These are phyloP conservation scores for Netelia fuscicornis DNA, from an alignment of 2,888 invertebrate genomes.

Conservation along the genomic window DNA sequence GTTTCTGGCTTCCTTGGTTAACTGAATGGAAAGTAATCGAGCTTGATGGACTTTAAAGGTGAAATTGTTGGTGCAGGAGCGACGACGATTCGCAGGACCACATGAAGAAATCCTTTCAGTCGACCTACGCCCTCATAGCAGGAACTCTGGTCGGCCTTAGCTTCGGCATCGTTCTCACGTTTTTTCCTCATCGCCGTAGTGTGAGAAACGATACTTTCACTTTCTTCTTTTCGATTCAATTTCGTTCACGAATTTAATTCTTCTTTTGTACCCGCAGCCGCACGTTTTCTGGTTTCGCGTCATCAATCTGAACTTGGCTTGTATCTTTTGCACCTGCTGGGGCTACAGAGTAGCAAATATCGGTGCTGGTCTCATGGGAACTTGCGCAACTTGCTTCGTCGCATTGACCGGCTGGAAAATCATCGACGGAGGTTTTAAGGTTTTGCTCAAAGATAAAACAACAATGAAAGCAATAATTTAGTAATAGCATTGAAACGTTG, in stretches of 20 bases:
- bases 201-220: constrained; percentile 72
- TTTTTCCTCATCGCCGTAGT: constrained; percentile 86
- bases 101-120: constrained; percentile 53
- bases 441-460: neutral
- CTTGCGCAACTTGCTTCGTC: constrained; percentile 61
- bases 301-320: constrained; percentile 63
- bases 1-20: neutral
- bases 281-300: constrained; percentile 62
- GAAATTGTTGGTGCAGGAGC: constrained; percentile 38
- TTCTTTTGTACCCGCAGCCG: constrained; percentile 33
- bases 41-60: neutral
- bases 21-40: neutral
- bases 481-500: neutral
- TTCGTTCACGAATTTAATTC: neutral
- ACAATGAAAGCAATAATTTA: too few species aligned
- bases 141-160: constrained; percentile 88
- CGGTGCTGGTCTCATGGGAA: constrained; percentile 77
- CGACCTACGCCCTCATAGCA: constrained; percentile 85
- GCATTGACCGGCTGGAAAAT: constrained; percentile 65
- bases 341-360: constrained; percentile 86
- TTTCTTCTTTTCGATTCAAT: neutral
- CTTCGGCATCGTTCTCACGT: constrained; percentile 87
- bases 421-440: constrained; percentile 58
- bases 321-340: constrained; percentile 59
- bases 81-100: constrained; percentile 42